phyloP scores from a whole-genome alignment of 2,888 invertebrate genomes.

The Campopleginae sp. region DNA sequence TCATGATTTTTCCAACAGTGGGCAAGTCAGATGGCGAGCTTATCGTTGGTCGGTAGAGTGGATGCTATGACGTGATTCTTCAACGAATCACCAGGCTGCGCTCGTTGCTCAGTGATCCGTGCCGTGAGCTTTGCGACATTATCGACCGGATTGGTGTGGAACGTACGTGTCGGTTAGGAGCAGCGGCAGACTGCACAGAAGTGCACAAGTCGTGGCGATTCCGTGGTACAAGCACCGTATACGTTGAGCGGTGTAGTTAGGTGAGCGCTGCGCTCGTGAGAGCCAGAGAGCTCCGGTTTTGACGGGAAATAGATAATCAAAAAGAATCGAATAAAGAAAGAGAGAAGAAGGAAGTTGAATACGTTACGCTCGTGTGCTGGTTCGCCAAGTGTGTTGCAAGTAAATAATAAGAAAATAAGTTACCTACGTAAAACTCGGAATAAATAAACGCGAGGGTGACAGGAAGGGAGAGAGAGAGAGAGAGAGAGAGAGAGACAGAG shows the following conservation, averaged over 20 bases:
- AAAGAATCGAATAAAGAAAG: constrained; percentile 5
- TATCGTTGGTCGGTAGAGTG: not conserved
- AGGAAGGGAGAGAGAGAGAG: not conserved
- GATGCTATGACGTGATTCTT: not conserved
- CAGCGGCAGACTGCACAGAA: not conserved
- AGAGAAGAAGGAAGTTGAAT: not conserved
- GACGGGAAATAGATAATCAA: constrained; percentile 22
- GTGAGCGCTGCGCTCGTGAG: constrained; percentile 20
- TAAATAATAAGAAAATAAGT: not conserved
- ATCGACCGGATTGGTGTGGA: constrained; percentile 20
- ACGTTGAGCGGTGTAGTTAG: constrained; percentile 34
- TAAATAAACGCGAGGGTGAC: constrained; percentile 8
- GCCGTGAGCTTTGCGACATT: not conserved
- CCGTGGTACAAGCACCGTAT: constrained; percentile 44
- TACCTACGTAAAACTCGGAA: not conserved
- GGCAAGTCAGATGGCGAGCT: not conserved
- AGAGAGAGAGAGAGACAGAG: not conserved
- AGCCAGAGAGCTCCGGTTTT: constrained; percentile 33
- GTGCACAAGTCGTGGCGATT: constrained; percentile 31
- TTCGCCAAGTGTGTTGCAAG: not conserved
- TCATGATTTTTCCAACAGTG: not conserved
- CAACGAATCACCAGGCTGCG: not conserved
- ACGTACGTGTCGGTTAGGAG: not conserved
- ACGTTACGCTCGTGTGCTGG: not conserved
- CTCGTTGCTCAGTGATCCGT: not conserved